These are phyloP conservation scores for Poeciliopsis gracilis DNA, from an alignment of 2,797 vertebrate genomes.

Conservation along the genomic window DNA sequence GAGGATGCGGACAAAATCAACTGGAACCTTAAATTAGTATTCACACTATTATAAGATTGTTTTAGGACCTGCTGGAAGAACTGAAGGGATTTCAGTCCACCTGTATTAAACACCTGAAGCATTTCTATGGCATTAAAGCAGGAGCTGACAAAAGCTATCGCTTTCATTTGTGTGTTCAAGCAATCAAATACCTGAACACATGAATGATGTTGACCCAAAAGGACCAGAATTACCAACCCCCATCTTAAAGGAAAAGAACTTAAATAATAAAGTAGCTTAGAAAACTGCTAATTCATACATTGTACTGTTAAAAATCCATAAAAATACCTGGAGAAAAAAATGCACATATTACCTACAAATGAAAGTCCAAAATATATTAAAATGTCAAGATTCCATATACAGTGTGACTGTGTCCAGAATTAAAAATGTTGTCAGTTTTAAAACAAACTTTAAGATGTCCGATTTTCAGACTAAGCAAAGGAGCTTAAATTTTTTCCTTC, in stretches of 20 bases:
- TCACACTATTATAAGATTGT: not conserved
- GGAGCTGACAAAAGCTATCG: not conserved
- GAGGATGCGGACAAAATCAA: not conserved
- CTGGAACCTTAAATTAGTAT: not conserved
- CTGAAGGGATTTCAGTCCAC: not conserved
- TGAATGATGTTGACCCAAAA: not conserved
- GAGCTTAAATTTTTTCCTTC: not conserved
- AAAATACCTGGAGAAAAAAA: not conserved
- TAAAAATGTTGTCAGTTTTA: not conserved
- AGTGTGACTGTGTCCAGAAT: not conserved
- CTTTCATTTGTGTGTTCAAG: not conserved
- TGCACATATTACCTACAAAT: not conserved
- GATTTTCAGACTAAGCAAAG: not conserved
- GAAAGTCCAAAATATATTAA: not conserved
- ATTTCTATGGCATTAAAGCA: not conserved
- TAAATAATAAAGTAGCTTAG: not conserved
- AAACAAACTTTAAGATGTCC: not conserved
- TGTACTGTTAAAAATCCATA: not conserved
- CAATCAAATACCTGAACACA: not conserved
- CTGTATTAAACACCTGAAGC: not conserved
- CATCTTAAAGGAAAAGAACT: not conserved
- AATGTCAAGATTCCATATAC: not conserved
- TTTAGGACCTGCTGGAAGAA: not conserved
- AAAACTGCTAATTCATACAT: not conserved
- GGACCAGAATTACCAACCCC: not conserved